Evolutionary conservation across 2,888 invertebrate genomes (phyloP), one percentile per base, ranked within the genome.

Genomic region (Tetranychus piercei): DNA sequence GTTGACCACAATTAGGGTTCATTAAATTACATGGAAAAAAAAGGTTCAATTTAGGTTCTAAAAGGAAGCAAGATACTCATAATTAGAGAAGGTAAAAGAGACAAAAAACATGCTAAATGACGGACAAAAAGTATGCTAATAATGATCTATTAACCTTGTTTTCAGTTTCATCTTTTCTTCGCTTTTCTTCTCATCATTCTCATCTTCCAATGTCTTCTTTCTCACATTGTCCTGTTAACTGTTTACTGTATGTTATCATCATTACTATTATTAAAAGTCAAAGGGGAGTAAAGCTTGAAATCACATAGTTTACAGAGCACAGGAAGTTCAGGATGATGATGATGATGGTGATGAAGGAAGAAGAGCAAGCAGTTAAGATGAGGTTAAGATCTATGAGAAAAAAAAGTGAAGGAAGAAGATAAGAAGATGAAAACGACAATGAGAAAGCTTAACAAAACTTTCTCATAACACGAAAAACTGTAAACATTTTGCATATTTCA

Each of bases 321-420:
- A 55, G 55, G 55, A 55, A 55, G 55, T 55, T 55, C 55, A 69
- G 22, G 34, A 69, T 69, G 69, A 23, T 69, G 69, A 69, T 67
- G 23, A 22, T 22, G 23, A 67, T n/a, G 22, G 34, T 22, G 69
- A 69, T n/a, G 9, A 22, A 69, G 22, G 22, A 22, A 69, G 34
- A 69, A 69, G 22, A 67, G 20, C 18, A 34, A 34, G 22, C 15
- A 9, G 11, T 23, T 23, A 22, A 34, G 6, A 69, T 69, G 22
- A 23, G 55, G 15, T 55, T 9, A 55, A 55, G 15, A 55, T 55
- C 55, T 55, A 55, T 55, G 55, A 55, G 55, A 55, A 55, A 55
- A 55, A 55, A 55, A 15, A 15, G 55, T 15, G 55, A 23, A 67
- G 20, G 67, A 67, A 67, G 22, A 69, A 20, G 22, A 15, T n/a